These are phyloP conservation scores for Bos indicus DNA, from an alignment of 2,113 vertebrate species.

Conservation along the genomic window DNA sequence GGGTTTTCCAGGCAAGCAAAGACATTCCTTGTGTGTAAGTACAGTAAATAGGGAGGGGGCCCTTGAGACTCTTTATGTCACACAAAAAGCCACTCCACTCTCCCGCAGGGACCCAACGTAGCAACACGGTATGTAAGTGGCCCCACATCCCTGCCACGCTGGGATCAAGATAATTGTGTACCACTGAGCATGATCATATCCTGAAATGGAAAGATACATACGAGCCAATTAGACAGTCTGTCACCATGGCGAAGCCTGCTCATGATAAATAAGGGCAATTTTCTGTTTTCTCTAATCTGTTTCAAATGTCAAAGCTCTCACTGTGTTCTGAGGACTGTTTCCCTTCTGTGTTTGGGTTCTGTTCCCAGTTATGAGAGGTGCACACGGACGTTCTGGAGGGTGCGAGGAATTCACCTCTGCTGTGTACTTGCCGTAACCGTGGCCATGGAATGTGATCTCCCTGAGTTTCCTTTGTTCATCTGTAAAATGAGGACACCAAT, in stretches of 20 bases:
- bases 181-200: not conserved
- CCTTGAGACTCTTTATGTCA: not conserved
- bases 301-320: not conserved
- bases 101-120: rapidly evolving
- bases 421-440: rapidly evolving
- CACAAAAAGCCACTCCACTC: not conserved
- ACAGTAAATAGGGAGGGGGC: rapidly evolving
- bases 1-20: not conserved
- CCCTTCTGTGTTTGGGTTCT: not conserved
- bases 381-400: rapidly evolving
- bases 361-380: not conserved
- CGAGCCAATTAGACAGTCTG: not conserved
- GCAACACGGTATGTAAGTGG: not conserved
- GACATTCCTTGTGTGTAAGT: rapidly evolving
- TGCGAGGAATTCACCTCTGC: not conserved
- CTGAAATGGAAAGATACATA: not conserved
- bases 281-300: not conserved
- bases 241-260: not conserved
- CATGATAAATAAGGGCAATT: not conserved
- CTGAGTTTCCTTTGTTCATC: not conserved
- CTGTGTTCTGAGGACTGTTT: too few relatives aligned
- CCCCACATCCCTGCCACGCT: not conserved
- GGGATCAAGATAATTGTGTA: not conserved
- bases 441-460: not conserved
- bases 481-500: not conserved